Conservation (phyloP, 2,113 vertebrate genomes). For the Hyla sarda region DNA sequence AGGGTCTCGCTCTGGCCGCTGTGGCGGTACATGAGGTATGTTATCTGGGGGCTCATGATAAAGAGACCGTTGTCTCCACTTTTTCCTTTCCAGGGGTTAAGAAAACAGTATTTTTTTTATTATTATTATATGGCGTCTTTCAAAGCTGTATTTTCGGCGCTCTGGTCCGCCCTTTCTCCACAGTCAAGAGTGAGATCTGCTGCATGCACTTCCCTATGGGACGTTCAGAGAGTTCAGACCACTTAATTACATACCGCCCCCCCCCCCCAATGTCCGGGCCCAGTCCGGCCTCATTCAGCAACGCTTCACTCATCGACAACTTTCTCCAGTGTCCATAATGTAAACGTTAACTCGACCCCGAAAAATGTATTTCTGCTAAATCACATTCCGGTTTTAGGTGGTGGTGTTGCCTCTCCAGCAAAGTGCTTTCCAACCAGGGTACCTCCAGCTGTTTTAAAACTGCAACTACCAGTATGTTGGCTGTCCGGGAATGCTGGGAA, state of each 20-base stretch:
- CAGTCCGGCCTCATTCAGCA: background rate
- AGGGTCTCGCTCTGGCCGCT: background rate
- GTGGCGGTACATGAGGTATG: background rate
- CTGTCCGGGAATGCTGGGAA: too few species aligned
- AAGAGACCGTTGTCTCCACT: constrained; percentile 22
- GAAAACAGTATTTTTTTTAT: constrained; percentile 24
- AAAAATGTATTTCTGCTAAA: too few species aligned
- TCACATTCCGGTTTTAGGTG: too few species aligned
- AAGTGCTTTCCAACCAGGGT: too few species aligned
- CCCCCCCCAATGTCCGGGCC: background rate
- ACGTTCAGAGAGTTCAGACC: background rate
- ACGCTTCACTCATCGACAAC: background rate
- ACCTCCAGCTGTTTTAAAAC: too few species aligned
- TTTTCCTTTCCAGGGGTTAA: constrained; percentile 21
- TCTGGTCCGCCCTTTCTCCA: background rate
- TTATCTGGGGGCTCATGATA: constrained; percentile 3
- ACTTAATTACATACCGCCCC: background rate
- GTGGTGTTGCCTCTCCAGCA: too few species aligned
- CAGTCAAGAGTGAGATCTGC: background rate
- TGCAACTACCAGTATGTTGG: too few species aligned
- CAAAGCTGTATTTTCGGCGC: background rate
- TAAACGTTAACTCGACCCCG: background rate
- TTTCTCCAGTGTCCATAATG: background rate
- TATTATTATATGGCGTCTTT: background rate
- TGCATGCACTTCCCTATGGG: background rate